Conservation (phyloP, 2,888 invertebrate species). For the Xanthostigma xanthostigma region DNA sequence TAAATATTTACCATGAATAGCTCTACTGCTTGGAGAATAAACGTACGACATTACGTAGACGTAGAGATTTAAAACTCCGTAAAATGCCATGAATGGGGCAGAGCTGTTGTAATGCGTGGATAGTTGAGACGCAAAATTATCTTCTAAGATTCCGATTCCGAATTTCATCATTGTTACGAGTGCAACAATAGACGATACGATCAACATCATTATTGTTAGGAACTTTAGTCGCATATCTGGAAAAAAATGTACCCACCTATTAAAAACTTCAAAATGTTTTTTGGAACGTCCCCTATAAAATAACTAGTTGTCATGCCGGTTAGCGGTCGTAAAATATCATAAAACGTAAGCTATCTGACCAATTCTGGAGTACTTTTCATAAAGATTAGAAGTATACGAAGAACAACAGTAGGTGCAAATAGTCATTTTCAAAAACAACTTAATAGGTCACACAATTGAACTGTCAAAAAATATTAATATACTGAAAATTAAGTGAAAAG, state of each 20-base stretch:
- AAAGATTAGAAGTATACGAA: too few relatives aligned
- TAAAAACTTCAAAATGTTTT: background rate
- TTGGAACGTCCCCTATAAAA: too few relatives aligned
- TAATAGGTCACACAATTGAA: too few relatives aligned
- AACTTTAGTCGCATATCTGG: constrained; percentile 84
- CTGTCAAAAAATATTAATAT: too few relatives aligned
- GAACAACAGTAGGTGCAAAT: too few relatives aligned
- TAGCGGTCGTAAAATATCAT: too few relatives aligned
- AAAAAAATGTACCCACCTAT: constrained; percentile 18
- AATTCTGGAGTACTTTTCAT: too few relatives aligned
- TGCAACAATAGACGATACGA: constrained; percentile 60
- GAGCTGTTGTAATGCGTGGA: constrained; percentile 81
- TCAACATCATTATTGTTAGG: constrained; percentile 68
- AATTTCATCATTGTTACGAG: constrained; percentile 68
- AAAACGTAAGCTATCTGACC: too few relatives aligned
- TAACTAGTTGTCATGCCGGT: too few relatives aligned
- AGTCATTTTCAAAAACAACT: too few relatives aligned
- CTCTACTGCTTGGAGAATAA: constrained; percentile 73
- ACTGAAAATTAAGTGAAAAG: too few relatives aligned
- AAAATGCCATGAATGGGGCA: constrained; percentile 90
- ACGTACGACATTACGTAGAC: constrained; percentile 88
- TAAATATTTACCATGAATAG: constrained; percentile 57
- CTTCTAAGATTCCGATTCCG: constrained; percentile 80
- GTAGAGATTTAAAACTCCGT: constrained; percentile 87
- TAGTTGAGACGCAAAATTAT: constrained; percentile 83